phyloP scores from a whole-genome alignment of 2,888 invertebrate species.

The Amorpha juglandis region DNA sequence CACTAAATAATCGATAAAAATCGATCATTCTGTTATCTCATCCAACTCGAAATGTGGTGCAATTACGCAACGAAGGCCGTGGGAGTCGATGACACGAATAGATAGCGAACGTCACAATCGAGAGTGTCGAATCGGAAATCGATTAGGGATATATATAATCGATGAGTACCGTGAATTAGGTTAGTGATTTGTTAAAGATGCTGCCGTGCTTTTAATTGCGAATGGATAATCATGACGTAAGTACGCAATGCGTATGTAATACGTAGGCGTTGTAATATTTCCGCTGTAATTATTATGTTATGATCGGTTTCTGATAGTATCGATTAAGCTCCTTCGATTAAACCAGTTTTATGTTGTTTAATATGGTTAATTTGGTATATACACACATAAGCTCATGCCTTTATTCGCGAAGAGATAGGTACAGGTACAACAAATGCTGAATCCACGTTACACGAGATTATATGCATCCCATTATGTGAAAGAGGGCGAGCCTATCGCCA shows the following conservation, averaged over 20 bases:
- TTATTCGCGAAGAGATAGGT: too few relatives aligned
- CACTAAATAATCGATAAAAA: constrained; percentile 6
- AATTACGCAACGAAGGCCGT: constrained; percentile 26
- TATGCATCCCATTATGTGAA: too few relatives aligned
- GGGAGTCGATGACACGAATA: constrained; percentile 25
- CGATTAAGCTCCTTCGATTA: not conserved
- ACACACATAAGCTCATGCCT: not conserved
- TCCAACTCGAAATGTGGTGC: constrained; percentile 8
- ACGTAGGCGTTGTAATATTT: constrained; percentile 15
- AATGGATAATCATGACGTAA: constrained; percentile 19
- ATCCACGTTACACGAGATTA: too few relatives aligned
- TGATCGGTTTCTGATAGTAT: constrained; percentile 6
- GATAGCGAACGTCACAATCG: constrained; percentile 24
- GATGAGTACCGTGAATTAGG: constrained; percentile 24
- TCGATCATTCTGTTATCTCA: constrained; percentile 20
- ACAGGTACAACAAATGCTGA: too few relatives aligned
- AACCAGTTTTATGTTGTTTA: not conserved
- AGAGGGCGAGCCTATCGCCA: too few relatives aligned
- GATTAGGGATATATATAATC: constrained; percentile 22
- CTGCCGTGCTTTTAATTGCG: constrained; percentile 17
- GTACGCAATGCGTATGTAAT: constrained; percentile 20
- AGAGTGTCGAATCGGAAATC: constrained; percentile 27
- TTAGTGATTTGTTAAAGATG: constrained; percentile 27
- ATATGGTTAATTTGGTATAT: not conserved
- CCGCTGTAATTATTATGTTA: constrained; percentile 20